Base-by-base conservation (phyloP, 1,140 invertebrate species). In the Drosophila mauritiana region DNA sequence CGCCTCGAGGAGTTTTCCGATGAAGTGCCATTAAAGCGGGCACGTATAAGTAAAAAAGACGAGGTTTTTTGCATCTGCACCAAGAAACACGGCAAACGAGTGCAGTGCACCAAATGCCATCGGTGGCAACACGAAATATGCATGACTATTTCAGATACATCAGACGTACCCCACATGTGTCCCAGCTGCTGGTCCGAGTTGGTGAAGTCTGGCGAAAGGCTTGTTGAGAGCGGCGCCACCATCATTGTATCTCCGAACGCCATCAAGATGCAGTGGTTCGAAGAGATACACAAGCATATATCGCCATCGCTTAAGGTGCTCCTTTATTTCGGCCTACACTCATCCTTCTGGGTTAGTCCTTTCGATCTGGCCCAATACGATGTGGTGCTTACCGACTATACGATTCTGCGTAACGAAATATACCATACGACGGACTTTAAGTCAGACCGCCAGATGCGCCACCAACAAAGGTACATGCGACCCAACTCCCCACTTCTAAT, bases 381-480 rank as follows among this genome's bases (percentile, higher is more conserved):
- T 84, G 93, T 97, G 62, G 95, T 97, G 0, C 93, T 97, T 8
- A 96, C 95, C 0, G 96, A 96, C 4, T 97, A 97, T 80, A 92
- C 93, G 59, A 94, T 95, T 0, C 91, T 97, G 4, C 92, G 94
- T 20, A 93, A 91, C 39, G 96, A 96, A 82, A 81, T 96, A 7
- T 93, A 95, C 55, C 81, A 92, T 37, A 91, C 93, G 4, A 46
- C 64, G 1, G 82, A 92, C 17, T 89, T 86, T 43, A 56, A 65
- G 37, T 76, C 70, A 3, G 53, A 81, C 15, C 78, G 90, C 2
- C 61, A 53, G 7, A 70, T 89, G 64, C 78, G 91, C 3, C 76
- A 76, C 36, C 58, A 88, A 40, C 68, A 74, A 46, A 48, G 51
- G 4, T 91, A 78, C 43, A 84, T 92, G 64, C 76, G 78, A 0